These are phyloP conservation scores for Lordiphosa clarofinis DNA, from an alignment of 1,140 invertebrate species.

Conservation along the genomic window DNA sequence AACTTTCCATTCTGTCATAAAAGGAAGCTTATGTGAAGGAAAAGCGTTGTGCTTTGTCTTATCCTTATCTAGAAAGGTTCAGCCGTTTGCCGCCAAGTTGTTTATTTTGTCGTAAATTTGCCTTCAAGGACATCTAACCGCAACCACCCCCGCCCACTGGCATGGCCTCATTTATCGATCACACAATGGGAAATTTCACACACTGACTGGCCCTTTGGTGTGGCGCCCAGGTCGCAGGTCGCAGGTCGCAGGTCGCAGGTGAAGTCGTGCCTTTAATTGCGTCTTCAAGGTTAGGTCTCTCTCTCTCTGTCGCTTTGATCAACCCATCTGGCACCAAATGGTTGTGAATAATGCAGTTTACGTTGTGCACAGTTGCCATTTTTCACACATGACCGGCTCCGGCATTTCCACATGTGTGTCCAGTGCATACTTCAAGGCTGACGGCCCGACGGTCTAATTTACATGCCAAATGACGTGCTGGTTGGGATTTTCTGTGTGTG, in stretches of 20 bases:
- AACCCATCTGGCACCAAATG: slow-evolving; percentile 22
- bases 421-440: slow-evolving; percentile 64
- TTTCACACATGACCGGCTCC: slow-evolving; percentile 47
- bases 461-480: slow-evolving; percentile 57
- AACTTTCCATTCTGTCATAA: slow-evolving; percentile 52
- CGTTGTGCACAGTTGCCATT: slow-evolving; percentile 43
- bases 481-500: slow-evolving; percentile 1
- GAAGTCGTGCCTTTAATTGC: slow-evolving; percentile 34
- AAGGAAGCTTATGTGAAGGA: slow-evolving; percentile 28
- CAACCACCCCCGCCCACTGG: slow-evolving; percentile 10
- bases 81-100: slow-evolving; percentile 49
- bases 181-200: slow-evolving; percentile 75
- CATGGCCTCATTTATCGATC: slow-evolving; percentile 61
- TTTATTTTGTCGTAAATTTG: slow-evolving; percentile 73
- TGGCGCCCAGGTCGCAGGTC: no score
- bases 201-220: slow-evolving; percentile 22
- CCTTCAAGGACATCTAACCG: slow-evolving; percentile 53
- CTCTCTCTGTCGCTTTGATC: neutral
- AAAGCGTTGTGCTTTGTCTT: slow-evolving; percentile 25
- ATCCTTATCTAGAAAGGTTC: slow-evolving; percentile 53
- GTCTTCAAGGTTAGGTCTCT: slow-evolving; percentile 49
- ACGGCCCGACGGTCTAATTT: slow-evolving; percentile 41
- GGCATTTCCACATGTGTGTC: slow-evolving; percentile 38
- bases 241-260: slow-evolving; percentile 2
- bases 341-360: slow-evolving; percentile 43